Evolutionary conservation across 2,113 vertebrate genomes (phyloP), one percentile per base, ranked within the genome.

Genomic region (Paracyprichromis sp.): DNA sequence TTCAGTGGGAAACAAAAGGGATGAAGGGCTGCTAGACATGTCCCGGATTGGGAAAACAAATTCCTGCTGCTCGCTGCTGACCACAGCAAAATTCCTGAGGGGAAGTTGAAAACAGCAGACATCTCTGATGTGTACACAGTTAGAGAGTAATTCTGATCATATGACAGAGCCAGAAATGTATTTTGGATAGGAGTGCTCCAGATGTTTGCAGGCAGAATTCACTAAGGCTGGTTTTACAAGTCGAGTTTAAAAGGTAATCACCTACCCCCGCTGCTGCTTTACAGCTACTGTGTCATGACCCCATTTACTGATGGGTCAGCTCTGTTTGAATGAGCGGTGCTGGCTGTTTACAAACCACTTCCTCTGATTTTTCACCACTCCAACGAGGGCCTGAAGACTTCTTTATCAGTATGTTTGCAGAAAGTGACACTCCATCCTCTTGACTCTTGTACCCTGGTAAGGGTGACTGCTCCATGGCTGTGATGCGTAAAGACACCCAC

Each of bases 51-150:
- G 45, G 34, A 84, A 88, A 91, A 90, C 57, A 63, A 80, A 82
- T 83, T 69, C 56, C 84, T 79, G 63, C 86, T 59, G 85, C 59
- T 31, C 45, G 73, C 53, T 88, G 90, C 92, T 93, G 87, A 94
- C 89, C 26, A 76, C 52, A 63, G 86, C 82, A 50, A 89, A 69
- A 92, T 91, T 91, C 90, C 86, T 69, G 59, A 80, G 19, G 56
- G 56, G 16, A 86, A 61, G 61, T 53, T 90, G 87, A 24, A 88
- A 88, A 92, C 57, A 85, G 82, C 56, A 59, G 61, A 57, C 73
- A 50, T 85, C 78, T 81, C 84, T 87, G 52, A 40, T 43, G 53
- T 73, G 16, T 43, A 83, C 47, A 86, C 53, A 82, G 79, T 19
- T 71, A 57, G 73, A 52, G 47, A 38, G 31, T 69, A 59, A 40